Conservation (phyloP, 2,113 vertebrate genomes). For the Xiphophorus hellerii region DNA sequence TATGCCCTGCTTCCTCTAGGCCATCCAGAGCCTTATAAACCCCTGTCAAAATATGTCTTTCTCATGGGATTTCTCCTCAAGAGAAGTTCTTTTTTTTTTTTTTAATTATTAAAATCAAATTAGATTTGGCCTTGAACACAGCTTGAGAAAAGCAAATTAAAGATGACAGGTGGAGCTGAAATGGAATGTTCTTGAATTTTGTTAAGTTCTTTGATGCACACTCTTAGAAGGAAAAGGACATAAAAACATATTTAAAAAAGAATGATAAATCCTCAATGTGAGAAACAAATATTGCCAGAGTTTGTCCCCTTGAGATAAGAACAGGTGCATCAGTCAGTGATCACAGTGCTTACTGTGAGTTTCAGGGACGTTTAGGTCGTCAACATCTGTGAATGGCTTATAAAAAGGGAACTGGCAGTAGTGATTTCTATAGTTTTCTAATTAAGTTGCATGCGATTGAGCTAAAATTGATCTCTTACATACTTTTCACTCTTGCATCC, state of each 20-base stretch:
- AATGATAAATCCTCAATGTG: constrained; percentile 3
- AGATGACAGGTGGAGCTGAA: constrained; percentile 77
- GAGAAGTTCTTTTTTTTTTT: constrained; percentile 45
- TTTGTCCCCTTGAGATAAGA: constrained; percentile 6
- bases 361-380: neutral
- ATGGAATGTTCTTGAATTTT: constrained; percentile 77
- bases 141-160: constrained; percentile 78
- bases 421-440: constrained; percentile 28
- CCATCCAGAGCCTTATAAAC: constrained; percentile 73
- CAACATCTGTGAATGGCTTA: constrained; percentile 8
- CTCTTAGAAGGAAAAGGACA: constrained; percentile 10
- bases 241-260: constrained; percentile 3
- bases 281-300: no score
- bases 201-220: constrained; percentile 60
- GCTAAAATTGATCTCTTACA: constrained; percentile 44
- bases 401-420: constrained; percentile 19
- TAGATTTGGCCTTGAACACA: constrained; percentile 81
- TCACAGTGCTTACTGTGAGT: constrained; percentile 9
- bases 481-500: constrained; percentile 50
- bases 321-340: constrained; percentile 15
- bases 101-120: constrained; percentile 85
- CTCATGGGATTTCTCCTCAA: constrained; percentile 71
- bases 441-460: constrained; percentile 50
- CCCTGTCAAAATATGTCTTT: constrained; percentile 71
- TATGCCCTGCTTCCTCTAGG: constrained; percentile 62